A percentile compares a stretch with the other conserved stretches of the same genome.
Evolutionary conservation across 2,113 vertebrate species (phyloP).

Genomic region (Marmota monax): DNA sequence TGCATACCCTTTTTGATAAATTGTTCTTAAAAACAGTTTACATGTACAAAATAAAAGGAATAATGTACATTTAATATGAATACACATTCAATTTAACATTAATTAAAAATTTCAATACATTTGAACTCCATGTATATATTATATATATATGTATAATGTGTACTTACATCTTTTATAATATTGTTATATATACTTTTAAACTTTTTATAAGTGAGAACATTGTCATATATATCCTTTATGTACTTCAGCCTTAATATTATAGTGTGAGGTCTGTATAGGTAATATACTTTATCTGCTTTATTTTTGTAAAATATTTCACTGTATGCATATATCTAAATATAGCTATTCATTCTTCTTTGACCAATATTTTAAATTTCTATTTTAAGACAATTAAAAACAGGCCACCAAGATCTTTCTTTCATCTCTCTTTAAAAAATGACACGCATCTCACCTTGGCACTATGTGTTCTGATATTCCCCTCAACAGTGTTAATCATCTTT

Average conservation of each 20-base stretch:
- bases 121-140: background rate
- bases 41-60: background rate
- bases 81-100: background rate
- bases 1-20: background rate
- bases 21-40: background rate
- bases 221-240: background rate
- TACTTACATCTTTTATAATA: background rate
- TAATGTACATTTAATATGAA: background rate
- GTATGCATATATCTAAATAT: background rate
- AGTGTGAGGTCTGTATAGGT: background rate
- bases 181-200: background rate
- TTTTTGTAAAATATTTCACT: background rate
- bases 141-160: background rate
- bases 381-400: background rate
- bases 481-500: background rate
- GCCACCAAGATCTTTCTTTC: background rate
- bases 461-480: background rate
- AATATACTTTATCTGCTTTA: background rate
- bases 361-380: conserved; percentile 9
- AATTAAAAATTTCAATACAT: background rate
- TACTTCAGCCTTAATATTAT: background rate
- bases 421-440: background rate
- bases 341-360: background rate
- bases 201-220: background rate
- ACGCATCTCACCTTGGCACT: background rate